phyloP scores from a whole-genome alignment of 2,888 invertebrate species.

The Oxycera nigricornis region DNA sequence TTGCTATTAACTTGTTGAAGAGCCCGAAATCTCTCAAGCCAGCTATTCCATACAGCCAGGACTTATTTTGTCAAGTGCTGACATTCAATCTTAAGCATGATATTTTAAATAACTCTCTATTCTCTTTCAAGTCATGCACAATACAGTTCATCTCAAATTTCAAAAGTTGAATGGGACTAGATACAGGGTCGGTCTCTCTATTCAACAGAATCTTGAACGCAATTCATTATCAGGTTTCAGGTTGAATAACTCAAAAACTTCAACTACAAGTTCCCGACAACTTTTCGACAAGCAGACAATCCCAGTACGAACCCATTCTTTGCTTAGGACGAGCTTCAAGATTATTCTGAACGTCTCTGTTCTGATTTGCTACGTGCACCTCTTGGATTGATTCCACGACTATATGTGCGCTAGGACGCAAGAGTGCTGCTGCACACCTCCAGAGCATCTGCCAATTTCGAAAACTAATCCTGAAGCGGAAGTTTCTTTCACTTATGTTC shows the following conservation, averaged over 20 bases:
- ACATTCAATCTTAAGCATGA: neutral
- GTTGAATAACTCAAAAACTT: slow-evolving; percentile 39
- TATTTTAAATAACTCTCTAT: slow-evolving; percentile 22
- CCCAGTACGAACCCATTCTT: slow-evolving; percentile 2
- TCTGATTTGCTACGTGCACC: slow-evolving; percentile 23
- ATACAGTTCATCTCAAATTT: slow-evolving; percentile 28
- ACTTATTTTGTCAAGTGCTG: slow-evolving; percentile 26
- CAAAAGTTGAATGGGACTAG: slow-evolving; percentile 21
- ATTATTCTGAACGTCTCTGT: neutral
- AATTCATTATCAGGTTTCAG: slow-evolving; percentile 39
- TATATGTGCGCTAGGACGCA: neutral
- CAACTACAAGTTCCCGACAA: slow-evolving; percentile 35
- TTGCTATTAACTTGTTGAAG: slow-evolving; percentile 26
- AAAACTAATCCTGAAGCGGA: slow-evolving; percentile 35
- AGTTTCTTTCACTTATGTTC: slow-evolving; percentile 29
- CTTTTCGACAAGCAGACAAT: slow-evolving; percentile 23
- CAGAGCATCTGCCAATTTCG: slow-evolving; percentile 1
- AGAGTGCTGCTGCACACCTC: slow-evolving; percentile 13
- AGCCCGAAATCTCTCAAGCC: neutral
- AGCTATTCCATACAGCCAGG: slow-evolving; percentile 4
- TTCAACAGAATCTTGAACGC: slow-evolving; percentile 22
- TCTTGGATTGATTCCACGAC: neutral
- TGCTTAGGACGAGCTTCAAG: slow-evolving; percentile 2
- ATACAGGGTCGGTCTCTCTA: slow-evolving; percentile 3
- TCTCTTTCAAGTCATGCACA: slow-evolving; percentile 1